Conservation (phyloP, 2,888 invertebrate genomes). For the Pilophorus perplexus region DNA sequence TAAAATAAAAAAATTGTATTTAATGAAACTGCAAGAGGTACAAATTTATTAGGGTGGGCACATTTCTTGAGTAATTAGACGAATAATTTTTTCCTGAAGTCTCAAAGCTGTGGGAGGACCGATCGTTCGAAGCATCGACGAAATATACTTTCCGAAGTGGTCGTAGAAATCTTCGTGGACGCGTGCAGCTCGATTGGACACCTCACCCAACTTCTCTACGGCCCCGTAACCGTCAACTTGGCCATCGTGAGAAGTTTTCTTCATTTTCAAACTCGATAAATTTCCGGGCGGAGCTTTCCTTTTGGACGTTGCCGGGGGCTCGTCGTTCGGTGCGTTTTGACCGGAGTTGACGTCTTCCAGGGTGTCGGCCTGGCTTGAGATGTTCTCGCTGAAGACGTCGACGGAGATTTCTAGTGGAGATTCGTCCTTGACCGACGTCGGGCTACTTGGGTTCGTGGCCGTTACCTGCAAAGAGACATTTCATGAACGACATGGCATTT, state of each 20-base stretch:
- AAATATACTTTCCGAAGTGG: slow-evolving; percentile 36
- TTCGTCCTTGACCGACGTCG: not conserved
- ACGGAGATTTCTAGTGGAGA: not conserved
- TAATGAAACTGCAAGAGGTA: too few species aligned
- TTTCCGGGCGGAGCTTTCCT: not conserved
- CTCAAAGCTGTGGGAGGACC: slow-evolving; percentile 40
- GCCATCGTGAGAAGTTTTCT: not conserved
- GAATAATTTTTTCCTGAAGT: slow-evolving; percentile 35
- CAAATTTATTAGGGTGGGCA: slow-evolving; percentile 37
- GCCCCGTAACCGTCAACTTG: slow-evolving; percentile 5
- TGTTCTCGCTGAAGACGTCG: not conserved
- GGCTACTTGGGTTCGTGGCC: not conserved
- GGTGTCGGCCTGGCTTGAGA: too few species aligned
- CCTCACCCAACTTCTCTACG: slow-evolving; percentile 28
- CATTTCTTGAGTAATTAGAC: slow-evolving; percentile 31
- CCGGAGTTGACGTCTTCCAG: too few species aligned
- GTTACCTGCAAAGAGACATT: too few species aligned
- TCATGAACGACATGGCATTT: too few species aligned
- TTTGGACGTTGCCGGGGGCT: not conserved
- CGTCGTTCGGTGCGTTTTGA: too few species aligned
- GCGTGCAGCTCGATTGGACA: slow-evolving; percentile 30
- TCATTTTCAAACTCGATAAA: not conserved
- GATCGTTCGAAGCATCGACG: slow-evolving; percentile 36
- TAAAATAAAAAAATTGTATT: too few species aligned
- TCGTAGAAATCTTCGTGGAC: slow-evolving; percentile 36